These are phyloP conservation scores for Thereva unica DNA, from an alignment of 2,888 invertebrate species.

Conservation along the genomic window DNA sequence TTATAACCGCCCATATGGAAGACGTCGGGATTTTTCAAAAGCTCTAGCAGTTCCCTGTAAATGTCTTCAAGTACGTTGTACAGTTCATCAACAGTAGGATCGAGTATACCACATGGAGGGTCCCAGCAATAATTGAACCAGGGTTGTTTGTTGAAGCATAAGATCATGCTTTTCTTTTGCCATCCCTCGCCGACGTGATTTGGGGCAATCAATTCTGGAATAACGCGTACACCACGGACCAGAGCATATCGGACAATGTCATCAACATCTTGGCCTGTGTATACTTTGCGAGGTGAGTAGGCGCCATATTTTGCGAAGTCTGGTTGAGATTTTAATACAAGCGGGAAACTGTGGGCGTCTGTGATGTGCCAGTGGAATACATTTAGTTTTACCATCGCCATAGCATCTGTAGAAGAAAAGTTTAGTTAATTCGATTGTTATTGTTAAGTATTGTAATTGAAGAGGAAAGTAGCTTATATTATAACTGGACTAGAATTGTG, in stretches of 20 bases:
- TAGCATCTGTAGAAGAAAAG: constrained; percentile 76
- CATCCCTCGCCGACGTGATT: constrained; percentile 88
- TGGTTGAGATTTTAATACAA: too few species aligned
- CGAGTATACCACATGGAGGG: constrained; percentile 84
- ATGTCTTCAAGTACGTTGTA: constrained; percentile 73
- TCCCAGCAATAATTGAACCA: constrained; percentile 76
- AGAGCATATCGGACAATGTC: constrained; percentile 70
- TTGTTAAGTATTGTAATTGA: too few species aligned
- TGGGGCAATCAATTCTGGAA: constrained; percentile 92
- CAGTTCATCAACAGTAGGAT: constrained; percentile 71
- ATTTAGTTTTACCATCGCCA: constrained; percentile 86
- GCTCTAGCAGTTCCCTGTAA: constrained; percentile 72
- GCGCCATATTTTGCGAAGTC: too few species aligned
- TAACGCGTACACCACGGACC: constrained; percentile 77
- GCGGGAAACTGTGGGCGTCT: too few species aligned
- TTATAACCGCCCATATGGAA: constrained; percentile 92
- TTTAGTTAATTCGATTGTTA: too few species aligned
- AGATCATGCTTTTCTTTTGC: constrained; percentile 71
- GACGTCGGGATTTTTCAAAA: constrained; percentile 64
- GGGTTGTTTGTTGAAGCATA: constrained; percentile 75
- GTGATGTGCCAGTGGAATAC: too few species aligned
- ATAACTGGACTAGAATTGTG: too few species aligned
- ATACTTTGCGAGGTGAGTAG: too few species aligned
- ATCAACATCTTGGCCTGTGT: constrained; percentile 60
- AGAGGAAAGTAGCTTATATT: too few species aligned